Conservation (phyloP, 2,888 invertebrate species). For the Cylindroiulus punctatus region DNA sequence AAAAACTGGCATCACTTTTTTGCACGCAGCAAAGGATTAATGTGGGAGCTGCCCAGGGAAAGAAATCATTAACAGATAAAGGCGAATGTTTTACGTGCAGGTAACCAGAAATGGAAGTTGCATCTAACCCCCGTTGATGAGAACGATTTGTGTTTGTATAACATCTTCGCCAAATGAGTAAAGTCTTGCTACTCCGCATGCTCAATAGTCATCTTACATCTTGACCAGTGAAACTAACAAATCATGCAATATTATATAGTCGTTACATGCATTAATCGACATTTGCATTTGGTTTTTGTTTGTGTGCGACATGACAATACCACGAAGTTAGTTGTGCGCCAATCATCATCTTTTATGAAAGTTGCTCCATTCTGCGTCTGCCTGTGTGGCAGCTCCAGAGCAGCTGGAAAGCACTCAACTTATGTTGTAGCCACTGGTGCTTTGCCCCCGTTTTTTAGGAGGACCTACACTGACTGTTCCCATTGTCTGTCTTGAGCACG, state of each 20-base stretch:
- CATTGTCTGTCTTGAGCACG: neutral
- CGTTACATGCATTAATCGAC: no score
- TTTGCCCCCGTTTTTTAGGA: constrained; percentile 17
- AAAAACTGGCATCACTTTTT: constrained; percentile 35
- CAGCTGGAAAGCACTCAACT: neutral
- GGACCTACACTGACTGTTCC: neutral
- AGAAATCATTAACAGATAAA: neutral
- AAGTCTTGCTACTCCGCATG: no score
- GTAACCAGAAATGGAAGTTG: neutral
- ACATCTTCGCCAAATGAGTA: neutral
- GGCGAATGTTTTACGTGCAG: neutral
- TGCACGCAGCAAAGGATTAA: neutral
- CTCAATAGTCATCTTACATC: no score
- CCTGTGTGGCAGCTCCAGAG: neutral
- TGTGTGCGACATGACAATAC: no score
- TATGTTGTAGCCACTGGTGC: neutral
- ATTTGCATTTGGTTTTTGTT: no score
- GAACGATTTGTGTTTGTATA: neutral
- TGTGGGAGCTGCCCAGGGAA: constrained; percentile 24
- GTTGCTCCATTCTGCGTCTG: neutral
- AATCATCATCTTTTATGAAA: no score
- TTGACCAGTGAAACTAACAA: no score
- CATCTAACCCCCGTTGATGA: neutral
- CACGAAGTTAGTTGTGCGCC: no score
- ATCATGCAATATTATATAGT: no score